Conservation (phyloP, 2,113 vertebrate species). For the Neopipo cinnamomea region DNA sequence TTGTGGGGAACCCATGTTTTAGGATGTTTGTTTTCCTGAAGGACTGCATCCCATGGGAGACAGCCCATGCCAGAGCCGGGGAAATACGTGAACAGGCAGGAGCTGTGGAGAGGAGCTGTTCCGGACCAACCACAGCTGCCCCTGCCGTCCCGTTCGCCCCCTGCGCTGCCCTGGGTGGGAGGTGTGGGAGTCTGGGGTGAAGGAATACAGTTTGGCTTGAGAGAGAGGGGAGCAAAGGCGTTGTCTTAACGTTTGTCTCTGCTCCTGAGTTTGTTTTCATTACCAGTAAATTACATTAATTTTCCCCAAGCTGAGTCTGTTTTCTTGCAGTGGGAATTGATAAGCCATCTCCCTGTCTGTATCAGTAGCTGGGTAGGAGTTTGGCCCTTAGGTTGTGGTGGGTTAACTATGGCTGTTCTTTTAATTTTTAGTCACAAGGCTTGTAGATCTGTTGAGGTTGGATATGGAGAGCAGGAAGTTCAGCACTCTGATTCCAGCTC, state of each 20-base stretch:
- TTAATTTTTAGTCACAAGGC: neutral
- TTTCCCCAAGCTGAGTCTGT: neutral
- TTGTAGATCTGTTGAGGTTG: neutral
- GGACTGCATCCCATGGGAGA: neutral
- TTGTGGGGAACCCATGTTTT: neutral
- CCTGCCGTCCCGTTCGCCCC: neutral
- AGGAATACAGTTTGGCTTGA: neutral
- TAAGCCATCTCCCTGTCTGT: neutral
- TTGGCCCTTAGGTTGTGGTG: neutral
- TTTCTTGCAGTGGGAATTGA: neutral
- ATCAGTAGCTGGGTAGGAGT: neutral
- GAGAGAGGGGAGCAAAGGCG: accelerated
- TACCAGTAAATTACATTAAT: neutral
- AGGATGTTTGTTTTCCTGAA: neutral
- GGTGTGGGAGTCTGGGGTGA: too few species aligned
- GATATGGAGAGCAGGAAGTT: neutral
- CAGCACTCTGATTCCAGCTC: neutral
- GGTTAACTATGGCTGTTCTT: neutral
- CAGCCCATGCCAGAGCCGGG: neutral
- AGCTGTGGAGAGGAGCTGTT: neutral
- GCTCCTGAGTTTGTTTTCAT: neutral
- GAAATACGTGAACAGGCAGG: neutral
- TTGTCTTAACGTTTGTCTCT: neutral
- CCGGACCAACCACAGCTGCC: accelerated
- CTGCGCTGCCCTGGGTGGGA: neutral